These are phyloP conservation scores for Athene cunicularia DNA, from an alignment of 2,113 vertebrate genomes.

Conservation along the genomic window DNA sequence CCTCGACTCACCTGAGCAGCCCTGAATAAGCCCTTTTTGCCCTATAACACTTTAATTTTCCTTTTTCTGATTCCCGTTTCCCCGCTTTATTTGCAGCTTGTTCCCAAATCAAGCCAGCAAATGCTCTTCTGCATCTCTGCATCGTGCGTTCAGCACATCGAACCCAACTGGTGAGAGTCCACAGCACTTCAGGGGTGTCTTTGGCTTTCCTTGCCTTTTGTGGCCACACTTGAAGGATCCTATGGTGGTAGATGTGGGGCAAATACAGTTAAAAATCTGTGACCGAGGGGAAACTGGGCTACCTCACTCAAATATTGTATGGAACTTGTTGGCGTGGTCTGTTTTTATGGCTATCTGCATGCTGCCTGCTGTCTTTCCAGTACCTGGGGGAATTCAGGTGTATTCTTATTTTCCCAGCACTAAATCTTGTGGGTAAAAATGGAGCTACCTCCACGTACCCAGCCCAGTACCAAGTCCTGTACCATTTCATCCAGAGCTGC, in stretches of 20 bases:
- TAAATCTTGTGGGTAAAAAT: background rate
- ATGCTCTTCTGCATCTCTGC: background rate
- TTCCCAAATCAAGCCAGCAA: background rate
- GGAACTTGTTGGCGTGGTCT: background rate
- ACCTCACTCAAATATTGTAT: background rate
- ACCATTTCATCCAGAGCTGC: background rate
- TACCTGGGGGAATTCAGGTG: background rate
- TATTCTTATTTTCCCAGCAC: background rate
- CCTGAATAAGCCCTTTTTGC: background rate
- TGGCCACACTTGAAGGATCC: background rate
- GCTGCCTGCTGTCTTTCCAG: background rate
- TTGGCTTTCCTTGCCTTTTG: background rate
- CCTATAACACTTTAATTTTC: background rate
- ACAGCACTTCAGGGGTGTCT: background rate
- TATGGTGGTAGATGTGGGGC: background rate
- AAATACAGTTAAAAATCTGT: background rate
- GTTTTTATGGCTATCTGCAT: background rate
- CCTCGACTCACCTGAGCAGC: background rate
- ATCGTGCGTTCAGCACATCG: fast-evolving
- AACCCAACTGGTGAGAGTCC: background rate
- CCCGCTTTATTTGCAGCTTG: background rate
- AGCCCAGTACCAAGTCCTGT: no score
- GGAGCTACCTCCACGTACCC: background rate
- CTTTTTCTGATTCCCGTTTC: background rate
- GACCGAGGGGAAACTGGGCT: background rate